phyloP scores from a whole-genome alignment of 2,113 vertebrate genomes.

The Meriones unguiculatus region DNA sequence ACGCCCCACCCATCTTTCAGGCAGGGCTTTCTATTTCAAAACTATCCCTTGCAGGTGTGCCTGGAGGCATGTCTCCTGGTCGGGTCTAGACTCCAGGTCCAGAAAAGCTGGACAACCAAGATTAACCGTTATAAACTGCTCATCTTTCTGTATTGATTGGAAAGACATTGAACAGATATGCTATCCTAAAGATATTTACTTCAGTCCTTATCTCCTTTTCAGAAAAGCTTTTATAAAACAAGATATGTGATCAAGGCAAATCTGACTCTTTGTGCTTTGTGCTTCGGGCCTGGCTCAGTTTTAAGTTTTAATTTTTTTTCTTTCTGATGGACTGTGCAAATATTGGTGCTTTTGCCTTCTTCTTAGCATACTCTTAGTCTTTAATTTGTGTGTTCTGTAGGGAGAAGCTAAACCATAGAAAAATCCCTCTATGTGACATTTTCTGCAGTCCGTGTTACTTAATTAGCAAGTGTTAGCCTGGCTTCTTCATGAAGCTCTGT shows the following conservation, averaged over 20 bases:
- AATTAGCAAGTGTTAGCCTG: not conserved
- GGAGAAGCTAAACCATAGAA: not conserved
- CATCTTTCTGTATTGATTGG: not conserved
- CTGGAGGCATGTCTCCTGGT: not conserved
- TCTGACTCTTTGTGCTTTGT: not conserved
- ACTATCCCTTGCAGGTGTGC: not conserved
- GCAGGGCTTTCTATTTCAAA: not conserved
- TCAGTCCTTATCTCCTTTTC: not conserved
- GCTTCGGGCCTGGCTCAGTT: not conserved
- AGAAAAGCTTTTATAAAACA: not conserved
- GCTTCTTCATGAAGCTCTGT: slow-evolving; percentile 4
- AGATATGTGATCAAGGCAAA: not conserved
- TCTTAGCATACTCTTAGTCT: not conserved
- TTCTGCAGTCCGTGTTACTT: slow-evolving; percentile 1
- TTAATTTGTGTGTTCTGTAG: not conserved
- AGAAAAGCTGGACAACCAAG: not conserved
- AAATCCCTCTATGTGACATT: not conserved
- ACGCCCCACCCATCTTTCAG: not conserved
- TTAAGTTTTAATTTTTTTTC: not conserved
- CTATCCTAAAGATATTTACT: not conserved
- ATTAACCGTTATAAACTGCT: not conserved
- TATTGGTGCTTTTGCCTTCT: not conserved
- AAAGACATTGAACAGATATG: not conserved
- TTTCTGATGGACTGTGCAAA: not conserved
- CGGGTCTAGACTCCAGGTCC: not conserved